Percentiles rank a stretch among this genome's conserved stretches.
Evolutionary conservation across 64 coral and sea anemone genomes (phyloP).

Genomic region (Hydrozoanthus tunicans): DNA sequence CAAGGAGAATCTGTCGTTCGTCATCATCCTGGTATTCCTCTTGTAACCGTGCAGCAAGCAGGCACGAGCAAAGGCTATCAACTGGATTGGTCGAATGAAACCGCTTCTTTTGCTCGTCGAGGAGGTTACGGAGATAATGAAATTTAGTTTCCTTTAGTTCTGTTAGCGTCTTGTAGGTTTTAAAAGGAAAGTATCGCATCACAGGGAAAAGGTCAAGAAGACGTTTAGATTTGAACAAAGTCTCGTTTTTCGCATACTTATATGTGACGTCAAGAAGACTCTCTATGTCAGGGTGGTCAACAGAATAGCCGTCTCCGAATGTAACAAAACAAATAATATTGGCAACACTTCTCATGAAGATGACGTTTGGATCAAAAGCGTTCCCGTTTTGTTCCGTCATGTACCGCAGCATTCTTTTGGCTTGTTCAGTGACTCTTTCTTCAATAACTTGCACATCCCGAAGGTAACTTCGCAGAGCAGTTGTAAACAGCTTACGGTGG

Average conservation of each 20-base stretch:
- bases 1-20: too few species aligned
- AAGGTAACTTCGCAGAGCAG: slow-evolving; percentile 44
- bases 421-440: slow-evolving; percentile 48
- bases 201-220: too few species aligned
- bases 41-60: too few species aligned
- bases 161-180: too few species aligned
- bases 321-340: slow-evolving; percentile 66
- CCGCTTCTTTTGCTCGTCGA: too few species aligned
- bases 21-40: too few species aligned
- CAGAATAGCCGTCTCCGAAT: slow-evolving; percentile 69
- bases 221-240: too few species aligned
- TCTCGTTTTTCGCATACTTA: not conserved
- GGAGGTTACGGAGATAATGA: too few species aligned
- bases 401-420: slow-evolving; percentile 10
- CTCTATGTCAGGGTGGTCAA: slow-evolving; percentile 46
- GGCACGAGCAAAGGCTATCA: too few species aligned
- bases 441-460: slow-evolving; percentile 24
- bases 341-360: slow-evolving; percentile 55
- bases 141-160: too few species aligned
- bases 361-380: slow-evolving; percentile 42
- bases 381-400: slow-evolving; percentile 47
- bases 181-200: too few species aligned
- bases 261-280: slow-evolving; percentile 5
- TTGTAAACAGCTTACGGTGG: slow-evolving; percentile 18
- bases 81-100: too few species aligned